Conservation (phyloP, 37 sponge, comb jelly and placozoan species). For the Ianthella basta region DNA sequence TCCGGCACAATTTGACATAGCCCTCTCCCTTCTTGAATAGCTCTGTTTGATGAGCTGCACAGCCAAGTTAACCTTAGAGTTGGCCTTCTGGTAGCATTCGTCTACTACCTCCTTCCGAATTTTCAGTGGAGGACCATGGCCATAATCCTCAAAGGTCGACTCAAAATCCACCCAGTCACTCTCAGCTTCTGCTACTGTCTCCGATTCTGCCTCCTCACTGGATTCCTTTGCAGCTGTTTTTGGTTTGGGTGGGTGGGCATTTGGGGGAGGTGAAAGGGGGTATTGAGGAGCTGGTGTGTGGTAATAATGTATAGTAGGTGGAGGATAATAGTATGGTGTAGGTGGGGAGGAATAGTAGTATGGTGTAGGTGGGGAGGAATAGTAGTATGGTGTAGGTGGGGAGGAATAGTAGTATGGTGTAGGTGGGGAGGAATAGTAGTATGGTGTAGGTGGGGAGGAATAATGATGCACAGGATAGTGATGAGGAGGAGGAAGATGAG, state of each 20-base stretch:
- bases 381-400: background rate
- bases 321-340: background rate
- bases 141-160: background rate
- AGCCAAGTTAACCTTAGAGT: background rate
- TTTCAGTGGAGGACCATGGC: background rate
- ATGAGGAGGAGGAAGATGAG: too few species aligned
- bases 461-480: too few species aligned
- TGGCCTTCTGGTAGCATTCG: slow-evolving; percentile 4
- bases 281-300: background rate
- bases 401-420: background rate
- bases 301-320: background rate
- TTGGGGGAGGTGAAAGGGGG: slow-evolving; percentile 13
- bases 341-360: background rate
- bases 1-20: slow-evolving; percentile 29
- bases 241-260: slow-evolving; percentile 14
- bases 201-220: background rate
- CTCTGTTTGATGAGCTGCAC: background rate
- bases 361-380: background rate
- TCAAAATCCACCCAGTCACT: background rate
- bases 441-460: too few species aligned
- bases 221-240: background rate
- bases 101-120: slow-evolving; percentile 10
- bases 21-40: background rate
- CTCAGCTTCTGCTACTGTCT: background rate
- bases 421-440: too few species aligned